Conservation (phyloP, 37 sponge, comb jelly and placozoan genomes). For the Diacarnus erythraeanus region DNA sequence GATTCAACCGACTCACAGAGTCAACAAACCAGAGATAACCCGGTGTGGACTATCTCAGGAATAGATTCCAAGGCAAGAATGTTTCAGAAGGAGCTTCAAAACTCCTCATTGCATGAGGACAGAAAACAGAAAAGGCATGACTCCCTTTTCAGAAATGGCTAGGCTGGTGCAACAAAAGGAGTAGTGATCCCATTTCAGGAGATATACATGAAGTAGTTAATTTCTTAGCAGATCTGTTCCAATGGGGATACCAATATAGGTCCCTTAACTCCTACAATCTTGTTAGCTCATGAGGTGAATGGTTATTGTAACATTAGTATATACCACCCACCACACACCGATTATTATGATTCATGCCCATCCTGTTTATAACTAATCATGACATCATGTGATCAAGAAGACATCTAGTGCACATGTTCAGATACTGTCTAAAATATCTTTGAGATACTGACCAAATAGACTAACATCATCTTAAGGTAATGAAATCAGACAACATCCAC, state of each 20-base stretch:
- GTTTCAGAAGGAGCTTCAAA: conserved; percentile 38
- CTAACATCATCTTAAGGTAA: too few relatives aligned
- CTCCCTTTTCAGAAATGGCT: conserved; percentile 37
- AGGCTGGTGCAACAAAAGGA: conserved; percentile 43
- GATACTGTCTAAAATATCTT: too few relatives aligned
- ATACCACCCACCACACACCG: too few relatives aligned
- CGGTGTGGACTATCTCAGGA: conserved; percentile 62
- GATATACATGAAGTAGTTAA: conserved; percentile 44
- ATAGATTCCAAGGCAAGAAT: neutral
- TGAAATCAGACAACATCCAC: conserved; percentile 46
- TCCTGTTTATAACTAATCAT: too few relatives aligned
- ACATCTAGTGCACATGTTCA: too few relatives aligned
- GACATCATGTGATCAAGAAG: too few relatives aligned
- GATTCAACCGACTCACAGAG: conserved; percentile 22
- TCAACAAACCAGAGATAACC: conserved; percentile 10
- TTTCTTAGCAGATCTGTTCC: conserved; percentile 44
- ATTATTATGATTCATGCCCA: too few relatives aligned
- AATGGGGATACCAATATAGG: conserved; percentile 43
- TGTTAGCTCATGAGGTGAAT: too few relatives aligned
- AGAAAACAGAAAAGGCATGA: conserved; percentile 24
- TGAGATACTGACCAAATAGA: too few relatives aligned
- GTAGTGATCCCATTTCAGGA: conserved; percentile 45
- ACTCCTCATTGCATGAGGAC: conserved; percentile 34
- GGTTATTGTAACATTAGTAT: too few relatives aligned
- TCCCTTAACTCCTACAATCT: conserved; percentile 50